phyloP scores from a whole-genome alignment of 1,140 invertebrate species.

The Cyphomyrmex costatus region DNA sequence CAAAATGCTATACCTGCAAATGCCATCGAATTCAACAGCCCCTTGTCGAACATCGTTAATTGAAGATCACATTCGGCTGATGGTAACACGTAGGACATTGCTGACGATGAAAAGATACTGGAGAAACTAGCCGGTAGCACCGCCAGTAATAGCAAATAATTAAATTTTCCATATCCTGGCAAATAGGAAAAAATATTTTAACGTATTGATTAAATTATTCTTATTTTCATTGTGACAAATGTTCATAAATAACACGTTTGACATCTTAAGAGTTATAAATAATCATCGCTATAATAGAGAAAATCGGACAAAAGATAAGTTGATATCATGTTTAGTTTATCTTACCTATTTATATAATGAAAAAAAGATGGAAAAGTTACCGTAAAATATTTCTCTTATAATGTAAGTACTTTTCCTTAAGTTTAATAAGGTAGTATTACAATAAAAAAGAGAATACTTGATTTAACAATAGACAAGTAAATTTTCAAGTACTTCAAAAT shows the following conservation, averaged over 20 bases:
- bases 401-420: too few species aligned
- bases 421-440: too few species aligned
- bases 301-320: too few species aligned
- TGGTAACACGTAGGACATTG: constrained; percentile 82
- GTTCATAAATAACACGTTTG: not conserved
- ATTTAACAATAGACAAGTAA: too few species aligned
- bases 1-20: constrained; percentile 82
- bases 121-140: constrained; percentile 80
- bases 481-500: too few species aligned
- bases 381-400: too few species aligned
- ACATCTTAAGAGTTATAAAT: not conserved
- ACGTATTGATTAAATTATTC: not conserved
- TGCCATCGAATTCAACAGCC: constrained; percentile 83
- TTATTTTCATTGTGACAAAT: not conserved
- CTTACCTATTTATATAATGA: too few species aligned
- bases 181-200: not conserved
- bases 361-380: too few species aligned
- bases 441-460: too few species aligned
- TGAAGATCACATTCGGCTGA: constrained; percentile 82
- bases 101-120: constrained; percentile 80
- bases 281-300: not conserved
- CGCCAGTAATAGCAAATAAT: constrained; percentile 80
- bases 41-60: constrained; percentile 81
- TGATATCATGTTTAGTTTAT: too few species aligned
- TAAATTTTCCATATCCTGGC: constrained; percentile 83